Evolutionary conservation across 2,888 invertebrate species (phyloP).

Genomic region (Muschampia plurimacula): DNA sequence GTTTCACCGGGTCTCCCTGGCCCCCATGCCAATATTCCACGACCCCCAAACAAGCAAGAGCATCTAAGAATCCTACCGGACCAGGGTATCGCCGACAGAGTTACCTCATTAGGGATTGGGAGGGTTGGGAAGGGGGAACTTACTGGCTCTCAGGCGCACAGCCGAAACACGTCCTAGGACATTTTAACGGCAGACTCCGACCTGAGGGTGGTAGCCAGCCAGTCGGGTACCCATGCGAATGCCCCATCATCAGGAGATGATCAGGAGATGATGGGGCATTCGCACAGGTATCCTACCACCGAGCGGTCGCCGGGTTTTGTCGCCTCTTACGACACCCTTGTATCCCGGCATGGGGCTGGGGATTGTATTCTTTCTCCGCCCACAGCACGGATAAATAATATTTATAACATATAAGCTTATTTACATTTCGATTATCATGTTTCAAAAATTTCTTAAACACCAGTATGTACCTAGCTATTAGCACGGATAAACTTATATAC

Average conservation of each 20-base stretch:
- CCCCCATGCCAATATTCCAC: background rate
- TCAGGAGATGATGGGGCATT: too few relatives aligned
- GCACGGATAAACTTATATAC: too few relatives aligned
- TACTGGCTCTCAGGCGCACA: slow-evolving; percentile 3
- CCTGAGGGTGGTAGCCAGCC: slow-evolving; percentile 10
- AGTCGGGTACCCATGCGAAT: background rate
- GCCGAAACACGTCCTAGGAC: background rate
- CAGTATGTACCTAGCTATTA: too few relatives aligned
- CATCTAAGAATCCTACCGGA: background rate
- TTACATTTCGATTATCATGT: too few relatives aligned
- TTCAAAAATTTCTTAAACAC: too few relatives aligned
- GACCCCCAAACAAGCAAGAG: background rate
- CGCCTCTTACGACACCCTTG: too few relatives aligned
- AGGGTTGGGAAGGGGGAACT: background rate
- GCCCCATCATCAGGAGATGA: too few relatives aligned
- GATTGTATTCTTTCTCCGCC: background rate
- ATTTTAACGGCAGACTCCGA: background rate
- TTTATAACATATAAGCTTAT: too few relatives aligned
- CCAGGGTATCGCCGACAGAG: background rate
- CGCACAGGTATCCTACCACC: background rate
- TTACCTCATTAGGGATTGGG: background rate
- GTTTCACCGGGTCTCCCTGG: slow-evolving; percentile 10
- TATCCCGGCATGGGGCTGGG: too few relatives aligned
- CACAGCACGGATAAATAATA: too few relatives aligned
- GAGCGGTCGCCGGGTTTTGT: background rate